Conservation (phyloP, 2,113 vertebrate genomes). For the Pithys albifrons region DNA sequence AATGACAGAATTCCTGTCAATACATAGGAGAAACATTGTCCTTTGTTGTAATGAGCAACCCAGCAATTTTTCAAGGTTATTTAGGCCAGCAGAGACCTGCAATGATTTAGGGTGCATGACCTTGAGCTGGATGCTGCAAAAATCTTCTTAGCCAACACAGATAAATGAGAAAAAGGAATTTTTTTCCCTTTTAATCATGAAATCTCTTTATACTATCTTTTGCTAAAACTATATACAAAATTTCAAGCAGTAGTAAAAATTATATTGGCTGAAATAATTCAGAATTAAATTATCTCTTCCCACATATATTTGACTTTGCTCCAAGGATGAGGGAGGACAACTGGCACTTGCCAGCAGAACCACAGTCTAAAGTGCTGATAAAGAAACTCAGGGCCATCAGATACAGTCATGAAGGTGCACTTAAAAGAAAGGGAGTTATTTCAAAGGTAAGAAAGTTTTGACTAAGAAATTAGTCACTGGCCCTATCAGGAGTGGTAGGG, state of each 20-base stretch:
- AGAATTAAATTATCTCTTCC: not conserved
- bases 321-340: conserved; percentile 15
- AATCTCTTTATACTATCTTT: not conserved
- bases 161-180: not conserved
- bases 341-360: not conserved
- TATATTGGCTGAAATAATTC: not conserved
- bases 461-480: not conserved
- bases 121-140: not conserved
- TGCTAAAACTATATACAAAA: not conserved
- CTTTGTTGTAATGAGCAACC: not conserved
- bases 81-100: conserved; percentile 6
- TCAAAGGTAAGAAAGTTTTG: not conserved
- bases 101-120: not conserved
- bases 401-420: not conserved
- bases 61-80: not conserved
- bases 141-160: not conserved
- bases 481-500: not conserved
- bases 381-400: not conserved
- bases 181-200: not conserved
- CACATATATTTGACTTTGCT: not conserved
- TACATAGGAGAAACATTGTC: not conserved
- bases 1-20: not conserved
- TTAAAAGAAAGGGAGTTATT: not conserved
- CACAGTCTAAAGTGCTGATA: not conserved
- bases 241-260: not conserved